Base-by-base conservation (phyloP, 2,888 invertebrate genomes). In the Orthosia gothica region DNA sequence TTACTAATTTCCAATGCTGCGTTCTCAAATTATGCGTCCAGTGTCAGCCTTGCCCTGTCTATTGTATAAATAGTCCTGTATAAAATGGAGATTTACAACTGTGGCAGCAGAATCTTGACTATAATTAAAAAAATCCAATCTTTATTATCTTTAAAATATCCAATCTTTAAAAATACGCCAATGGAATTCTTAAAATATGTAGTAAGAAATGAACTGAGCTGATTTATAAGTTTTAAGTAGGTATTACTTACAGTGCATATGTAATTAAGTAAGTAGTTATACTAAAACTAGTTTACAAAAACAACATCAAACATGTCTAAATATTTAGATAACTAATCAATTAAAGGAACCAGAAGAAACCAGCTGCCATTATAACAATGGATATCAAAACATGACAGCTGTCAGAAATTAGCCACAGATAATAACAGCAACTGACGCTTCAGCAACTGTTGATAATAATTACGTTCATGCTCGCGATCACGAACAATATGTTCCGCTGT, bases 371-470 rank as follows among this genome's bases (percentile, higher is more conserved):
- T 62, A 59, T 79, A 78, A 73, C 69, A 80, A 76, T 80, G 62
- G 61, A 78, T 81, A 81, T 76, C 70, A 77, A 74, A 76, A 70
- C 67, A 74, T 26, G 26, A 57, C 74, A 70, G 64, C 69, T 77
- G 70, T 74, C 76, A 84, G 58, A 82, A 87, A 86, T 86, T 86
- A 57, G 76, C 79, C 84, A 86, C 81, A 79, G 84, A 87, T 83
- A 88, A 82, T 86, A 86, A 87, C 78, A 91, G 78, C 89, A 90
- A 88, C 89, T 89, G 89, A 74, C 87, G 85, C 81, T 86, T 88
- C 82, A 89, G 87, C 90, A 92, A 92, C 91, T 89, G 91, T 90
- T 91, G 88, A 91, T 93, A 92, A 92, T 93, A 92, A 93, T 93
- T 91, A 92, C 92, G 92, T 93, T 92, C 89, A 87, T 90, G 91